phyloP scores from a whole-genome alignment of 2,113 vertebrate genomes.

The Tachysurus fulvidraco region DNA sequence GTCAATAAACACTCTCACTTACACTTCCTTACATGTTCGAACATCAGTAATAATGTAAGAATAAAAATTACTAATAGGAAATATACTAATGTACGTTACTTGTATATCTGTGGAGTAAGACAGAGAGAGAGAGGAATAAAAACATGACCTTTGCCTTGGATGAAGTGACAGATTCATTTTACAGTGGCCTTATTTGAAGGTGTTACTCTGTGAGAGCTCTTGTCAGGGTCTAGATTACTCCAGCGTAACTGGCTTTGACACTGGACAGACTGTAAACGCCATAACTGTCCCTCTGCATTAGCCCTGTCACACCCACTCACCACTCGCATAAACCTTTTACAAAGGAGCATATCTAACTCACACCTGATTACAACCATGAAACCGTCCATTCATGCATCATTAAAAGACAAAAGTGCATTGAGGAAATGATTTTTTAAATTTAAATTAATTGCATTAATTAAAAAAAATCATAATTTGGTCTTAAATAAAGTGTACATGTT shows the following conservation, averaged over 20 bases:
- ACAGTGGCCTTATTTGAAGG: conserved; percentile 13
- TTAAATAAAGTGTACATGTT: not conserved
- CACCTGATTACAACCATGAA: not conserved
- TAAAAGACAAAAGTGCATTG: not conserved
- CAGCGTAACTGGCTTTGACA: conserved; percentile 50
- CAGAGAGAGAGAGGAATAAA: not conserved
- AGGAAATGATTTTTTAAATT: not conserved
- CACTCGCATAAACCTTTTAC: conserved; percentile 27
- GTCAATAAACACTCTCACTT: conserved; percentile 38
- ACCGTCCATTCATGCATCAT: not conserved
- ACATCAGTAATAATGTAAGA: not conserved
- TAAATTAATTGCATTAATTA: not conserved
- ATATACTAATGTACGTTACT: not conserved
- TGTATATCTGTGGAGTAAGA: not conserved
- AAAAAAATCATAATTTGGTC: not conserved
- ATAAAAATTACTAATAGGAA: not conserved
- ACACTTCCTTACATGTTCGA: not conserved
- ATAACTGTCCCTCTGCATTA: conserved; percentile 55
- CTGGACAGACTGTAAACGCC: conserved; percentile 46
- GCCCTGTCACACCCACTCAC: conserved; percentile 25
- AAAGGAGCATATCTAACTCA: conserved; percentile 8
- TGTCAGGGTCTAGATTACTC: conserved; percentile 20
- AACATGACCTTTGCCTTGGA: conserved; percentile 17
- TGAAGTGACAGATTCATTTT: conserved; percentile 46
- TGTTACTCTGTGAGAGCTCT: conserved; percentile 17